Conservation (phyloP, 2,888 invertebrate genomes). For the Drosophila birchii region DNA sequence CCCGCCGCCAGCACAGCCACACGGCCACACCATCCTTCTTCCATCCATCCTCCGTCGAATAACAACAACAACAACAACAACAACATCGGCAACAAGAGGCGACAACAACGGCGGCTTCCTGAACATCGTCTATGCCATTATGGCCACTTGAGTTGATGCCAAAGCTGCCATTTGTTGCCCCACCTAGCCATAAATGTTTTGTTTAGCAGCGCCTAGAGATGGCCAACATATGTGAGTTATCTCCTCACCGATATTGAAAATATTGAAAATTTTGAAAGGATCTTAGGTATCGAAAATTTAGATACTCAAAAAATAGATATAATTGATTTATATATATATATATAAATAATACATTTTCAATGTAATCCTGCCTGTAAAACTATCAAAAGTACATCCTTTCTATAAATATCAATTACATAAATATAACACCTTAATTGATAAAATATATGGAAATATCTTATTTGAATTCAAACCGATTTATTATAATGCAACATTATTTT, state of each 20-base stretch:
- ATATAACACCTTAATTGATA: background rate
- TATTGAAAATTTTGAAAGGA: background rate
- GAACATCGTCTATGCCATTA: slow-evolving; percentile 75
- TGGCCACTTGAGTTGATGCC: slow-evolving; percentile 77
- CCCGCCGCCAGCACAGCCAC: slow-evolving; percentile 2
- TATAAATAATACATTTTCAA: no score
- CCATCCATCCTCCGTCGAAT: slow-evolving; percentile 9
- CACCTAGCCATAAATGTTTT: slow-evolving; percentile 67
- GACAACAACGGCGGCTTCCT: slow-evolving; percentile 64
- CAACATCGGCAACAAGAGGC: slow-evolving; percentile 18
- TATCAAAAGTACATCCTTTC: no score
- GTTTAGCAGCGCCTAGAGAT: slow-evolving; percentile 20
- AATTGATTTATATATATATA: no score
- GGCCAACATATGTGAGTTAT: background rate
- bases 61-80: slow-evolving; percentile 7
- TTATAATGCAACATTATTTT: background rate
- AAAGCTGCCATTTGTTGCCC: slow-evolving; percentile 66
- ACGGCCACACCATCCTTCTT: slow-evolving; percentile 30
- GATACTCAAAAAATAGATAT: no score
- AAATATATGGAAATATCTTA: background rate
- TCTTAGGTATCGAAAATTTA: background rate
- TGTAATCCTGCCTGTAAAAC: background rate
- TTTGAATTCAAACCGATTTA: background rate
- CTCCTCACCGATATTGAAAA: background rate
- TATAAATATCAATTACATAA: background rate